Evolutionary conservation across 1,140 invertebrate species (phyloP), one percentile per base, ranked within the genome.

Genomic region (Neelides sp.): DNA sequence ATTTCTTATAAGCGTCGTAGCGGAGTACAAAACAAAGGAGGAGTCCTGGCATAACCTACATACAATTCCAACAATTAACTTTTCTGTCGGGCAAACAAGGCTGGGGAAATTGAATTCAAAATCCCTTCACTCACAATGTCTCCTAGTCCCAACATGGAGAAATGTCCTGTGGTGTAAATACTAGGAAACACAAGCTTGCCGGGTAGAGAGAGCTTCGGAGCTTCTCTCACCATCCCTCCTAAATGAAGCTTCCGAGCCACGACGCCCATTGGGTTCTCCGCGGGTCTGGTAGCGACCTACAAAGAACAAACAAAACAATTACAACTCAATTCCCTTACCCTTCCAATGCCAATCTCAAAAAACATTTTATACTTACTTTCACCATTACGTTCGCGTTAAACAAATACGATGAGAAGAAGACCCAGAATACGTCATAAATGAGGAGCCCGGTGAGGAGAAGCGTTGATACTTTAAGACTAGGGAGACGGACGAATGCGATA

Each of bases 301-400:
- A 48, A 50, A 17, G 35, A 57, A 32, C n/a, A 1, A 57, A 12
- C 45, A 49, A 43, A 3, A 32, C 28, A 32, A 32, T 7, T 32
- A 39, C 17, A 40, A 22, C 4, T n/a, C n/a, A 41, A 3, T n/a
- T n/a, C n/a, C n/a, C n/a, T n/a, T n/a, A n/a, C n/a, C n/a, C n/a
- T n/a, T n/a, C n/a, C n/a, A n/a, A n/a, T n/a, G n/a, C n/a, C n/a
- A n/a, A n/a, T n/a, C n/a, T n/a, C n/a, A n/a, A n/a, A n/a, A n/a
- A n/a, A n/a, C n/a, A n/a, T n/a, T n/a, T n/a, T n/a, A 22, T 3
- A 54, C 61, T 75, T 58, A 87, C 85, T 73, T 94, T 94, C 48
- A 97, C 91, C 93, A 97, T 97, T 47, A 97, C 90, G 66, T 97
- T 97, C 63, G 92, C 89, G 71, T 88, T 96, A 73, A 96, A 97